These are phyloP conservation scores for Sarcophaga subvicina DNA, from an alignment of 2,888 invertebrate species.

Conservation along the genomic window DNA sequence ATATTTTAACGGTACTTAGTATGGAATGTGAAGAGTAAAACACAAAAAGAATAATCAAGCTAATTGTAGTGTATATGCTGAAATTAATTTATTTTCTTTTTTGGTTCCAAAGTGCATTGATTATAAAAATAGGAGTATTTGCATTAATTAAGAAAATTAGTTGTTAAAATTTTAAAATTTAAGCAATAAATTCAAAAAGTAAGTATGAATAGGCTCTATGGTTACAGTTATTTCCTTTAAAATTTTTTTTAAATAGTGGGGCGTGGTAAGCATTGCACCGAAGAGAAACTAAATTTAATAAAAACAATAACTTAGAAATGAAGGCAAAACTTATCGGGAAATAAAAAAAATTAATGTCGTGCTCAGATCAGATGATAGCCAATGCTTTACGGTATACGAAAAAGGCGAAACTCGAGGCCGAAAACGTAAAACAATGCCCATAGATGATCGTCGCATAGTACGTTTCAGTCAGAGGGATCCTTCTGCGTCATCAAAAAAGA, in stretches of 20 bases:
- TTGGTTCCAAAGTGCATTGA: conserved; percentile 6
- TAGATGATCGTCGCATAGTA: background rate
- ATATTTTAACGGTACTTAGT: background rate
- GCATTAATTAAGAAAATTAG: background rate
- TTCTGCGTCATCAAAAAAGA: background rate
- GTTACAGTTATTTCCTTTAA: background rate
- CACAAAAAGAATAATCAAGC: background rate
- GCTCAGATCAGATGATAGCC: too few relatives aligned
- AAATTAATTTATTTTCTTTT: background rate
- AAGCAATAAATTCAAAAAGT: background rate
- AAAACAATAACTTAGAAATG: background rate
- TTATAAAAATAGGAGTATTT: background rate
- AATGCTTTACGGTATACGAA: background rate
- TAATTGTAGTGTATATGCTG: background rate
- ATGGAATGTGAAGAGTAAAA: conserved; percentile 1
- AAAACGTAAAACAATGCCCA: too few relatives aligned
- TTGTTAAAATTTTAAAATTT: background rate
- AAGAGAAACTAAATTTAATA: background rate
- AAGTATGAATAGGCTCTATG: background rate
- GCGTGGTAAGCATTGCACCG: conserved; percentile 2
- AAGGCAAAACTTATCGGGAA: background rate
- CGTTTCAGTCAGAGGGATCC: background rate
- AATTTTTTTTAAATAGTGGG: conserved; percentile 8
- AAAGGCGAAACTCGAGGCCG: background rate
- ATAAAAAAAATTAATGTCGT: background rate